These are phyloP conservation scores for Atta cephalotes DNA, from an alignment of 1,140 invertebrate genomes.

Conservation along the genomic window DNA sequence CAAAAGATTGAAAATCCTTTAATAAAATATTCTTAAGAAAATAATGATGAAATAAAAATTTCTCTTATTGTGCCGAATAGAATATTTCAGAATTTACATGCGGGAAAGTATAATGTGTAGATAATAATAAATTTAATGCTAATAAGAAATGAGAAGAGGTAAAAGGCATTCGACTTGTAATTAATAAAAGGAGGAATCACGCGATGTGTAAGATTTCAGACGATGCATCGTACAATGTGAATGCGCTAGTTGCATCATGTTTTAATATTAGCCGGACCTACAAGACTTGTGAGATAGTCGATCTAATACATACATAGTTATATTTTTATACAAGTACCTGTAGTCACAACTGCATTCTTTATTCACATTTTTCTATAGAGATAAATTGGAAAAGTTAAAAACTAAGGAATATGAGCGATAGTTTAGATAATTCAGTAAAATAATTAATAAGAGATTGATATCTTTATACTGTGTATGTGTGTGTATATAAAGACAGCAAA, in stretches of 20 bases:
- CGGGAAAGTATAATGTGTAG: slow-evolving; percentile 33
- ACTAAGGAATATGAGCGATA: background rate
- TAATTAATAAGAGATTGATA: slow-evolving; percentile 3
- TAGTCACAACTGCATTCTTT: background rate
- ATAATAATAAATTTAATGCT: slow-evolving; percentile 68
- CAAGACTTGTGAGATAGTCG: slow-evolving; percentile 37
- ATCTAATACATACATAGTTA: slow-evolving; percentile 7
- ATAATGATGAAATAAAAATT: background rate
- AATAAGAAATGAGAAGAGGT: slow-evolving; percentile 45
- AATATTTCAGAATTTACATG: slow-evolving; percentile 6
- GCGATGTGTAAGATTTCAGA: slow-evolving; percentile 72
- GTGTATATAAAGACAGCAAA: background rate
- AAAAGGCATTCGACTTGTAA: slow-evolving; percentile 40
- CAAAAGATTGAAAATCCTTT: background rate
- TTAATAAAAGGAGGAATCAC: slow-evolving; percentile 68
- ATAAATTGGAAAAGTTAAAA: background rate
- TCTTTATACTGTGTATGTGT: background rate
- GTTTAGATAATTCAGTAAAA: background rate
- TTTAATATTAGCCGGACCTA: background rate
- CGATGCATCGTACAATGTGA: slow-evolving; percentile 55
- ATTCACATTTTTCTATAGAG: background rate
- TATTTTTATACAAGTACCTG: background rate
- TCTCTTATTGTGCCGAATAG: background rate
- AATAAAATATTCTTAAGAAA: background rate
- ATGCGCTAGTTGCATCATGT: slow-evolving; percentile 44